Evolutionary conservation across 2,797 vertebrate species (phyloP), one percentile per base, ranked within the genome.

Genomic region (Kryptopterus vitreolus): DNA sequence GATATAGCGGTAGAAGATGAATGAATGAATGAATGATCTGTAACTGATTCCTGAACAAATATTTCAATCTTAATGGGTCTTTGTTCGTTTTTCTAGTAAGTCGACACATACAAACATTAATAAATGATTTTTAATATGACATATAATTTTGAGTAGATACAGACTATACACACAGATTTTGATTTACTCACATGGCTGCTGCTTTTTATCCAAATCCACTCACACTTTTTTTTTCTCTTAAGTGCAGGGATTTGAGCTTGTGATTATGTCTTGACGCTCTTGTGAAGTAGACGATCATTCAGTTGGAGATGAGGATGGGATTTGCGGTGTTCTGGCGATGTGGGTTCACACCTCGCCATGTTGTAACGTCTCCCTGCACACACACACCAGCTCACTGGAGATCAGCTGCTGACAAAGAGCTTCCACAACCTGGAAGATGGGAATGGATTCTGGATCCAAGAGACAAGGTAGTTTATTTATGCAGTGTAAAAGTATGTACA

Each of bases 291-390:
- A 62, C 62, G 46, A 52, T 76, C 11, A 35, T n/a, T 69, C 86
- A 88, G 84, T 84, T 88, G 79, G 86, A 86, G 63, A 87, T 83
- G 46, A 86, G 81, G 33, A 87, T 26, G 12, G 87, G 70, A 65
- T 84, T 87, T 61, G 76, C 58, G 8, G 48, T 38, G 52, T 82
- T 82, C 58, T 5, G 68, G 43, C 83, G 80, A 74, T 74, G 48
- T 35, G 72, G 12, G 29, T 79, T 71, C 50, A 77, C 76, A 55
- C 71, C 70, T 61, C 57, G 77, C 78, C 77, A 76, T 16, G 10
- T 7, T 3, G 15, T 79, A 46, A 75, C 53, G 69, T 63, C 76
- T 18, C 62, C 76, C n/a, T n/a, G 22, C 46, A 78, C 22, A 48
- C 38, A 62, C 63, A 78, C 61, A 87, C 69, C 33, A 86, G 82